Percentiles rank a stretch among this genome's conserved stretches.
phyloP scores from a whole-genome alignment of 2,888 invertebrate species.

The Eilema caniola region DNA sequence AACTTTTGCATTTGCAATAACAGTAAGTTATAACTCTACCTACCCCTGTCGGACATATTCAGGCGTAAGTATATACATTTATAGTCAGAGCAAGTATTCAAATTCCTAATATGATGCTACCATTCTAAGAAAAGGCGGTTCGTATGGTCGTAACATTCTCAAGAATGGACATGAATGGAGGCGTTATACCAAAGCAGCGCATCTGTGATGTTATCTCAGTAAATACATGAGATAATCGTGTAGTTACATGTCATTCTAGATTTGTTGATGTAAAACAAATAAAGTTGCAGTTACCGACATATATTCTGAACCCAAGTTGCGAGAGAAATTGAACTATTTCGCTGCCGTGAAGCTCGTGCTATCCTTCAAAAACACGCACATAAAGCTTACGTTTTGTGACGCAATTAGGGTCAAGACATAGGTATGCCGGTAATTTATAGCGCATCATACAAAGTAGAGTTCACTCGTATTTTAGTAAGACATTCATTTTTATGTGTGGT shows the following conservation, averaged over 20 bases:
- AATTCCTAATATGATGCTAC: conserved; percentile 6
- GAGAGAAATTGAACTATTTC: too few relatives aligned
- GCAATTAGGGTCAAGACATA: too few relatives aligned
- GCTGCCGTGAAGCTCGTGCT: too few relatives aligned
- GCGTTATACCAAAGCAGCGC: conserved; percentile 20
- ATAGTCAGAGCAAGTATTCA: background rate
- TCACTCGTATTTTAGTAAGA: too few relatives aligned
- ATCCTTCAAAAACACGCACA: too few relatives aligned
- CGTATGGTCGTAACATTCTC: conserved; percentile 12
- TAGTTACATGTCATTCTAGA: conserved; percentile 1
- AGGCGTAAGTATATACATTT: background rate
- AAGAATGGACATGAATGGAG: conserved; percentile 18
- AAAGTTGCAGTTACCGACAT: background rate
- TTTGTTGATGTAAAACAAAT: conserved; percentile 3
- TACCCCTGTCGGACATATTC: background rate
- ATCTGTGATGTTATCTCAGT: conserved; percentile 17
- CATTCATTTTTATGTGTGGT: too few relatives aligned
- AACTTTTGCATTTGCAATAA: background rate
- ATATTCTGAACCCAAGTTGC: too few relatives aligned
- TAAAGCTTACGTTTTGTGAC: too few relatives aligned
- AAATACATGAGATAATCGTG: conserved; percentile 13
- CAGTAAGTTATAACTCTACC: background rate
- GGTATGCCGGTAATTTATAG: too few relatives aligned
- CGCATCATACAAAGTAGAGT: too few relatives aligned
- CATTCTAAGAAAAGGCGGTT: conserved; percentile 10